Conservation (phyloP, 2,113 vertebrate species). For the Cavia aperea region DNA sequence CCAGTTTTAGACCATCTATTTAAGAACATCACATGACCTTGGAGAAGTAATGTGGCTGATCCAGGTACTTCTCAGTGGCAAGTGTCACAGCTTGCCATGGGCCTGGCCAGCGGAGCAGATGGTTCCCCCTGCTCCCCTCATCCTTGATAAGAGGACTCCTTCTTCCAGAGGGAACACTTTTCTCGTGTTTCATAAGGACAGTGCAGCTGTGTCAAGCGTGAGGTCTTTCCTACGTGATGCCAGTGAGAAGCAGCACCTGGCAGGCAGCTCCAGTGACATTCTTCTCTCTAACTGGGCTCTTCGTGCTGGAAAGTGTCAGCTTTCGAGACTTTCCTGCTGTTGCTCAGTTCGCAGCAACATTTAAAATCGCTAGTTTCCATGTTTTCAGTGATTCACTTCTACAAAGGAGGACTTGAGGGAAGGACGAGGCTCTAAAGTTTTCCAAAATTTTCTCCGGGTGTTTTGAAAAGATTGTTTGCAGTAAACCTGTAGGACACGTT, state of each 20-base stretch:
- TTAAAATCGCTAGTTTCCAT: constrained; percentile 7
- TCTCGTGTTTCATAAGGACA: constrained; percentile 47
- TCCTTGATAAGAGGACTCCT: constrained; percentile 11
- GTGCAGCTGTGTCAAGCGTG: constrained; percentile 43
- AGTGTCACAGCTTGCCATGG: not conserved
- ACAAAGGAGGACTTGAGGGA: not conserved
- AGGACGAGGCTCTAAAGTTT: not conserved
- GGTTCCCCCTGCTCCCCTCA: not conserved
- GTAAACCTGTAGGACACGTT: not conserved
- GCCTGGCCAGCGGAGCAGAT: not conserved
- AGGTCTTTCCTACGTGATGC: constrained; percentile 38
- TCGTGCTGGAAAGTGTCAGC: not conserved
- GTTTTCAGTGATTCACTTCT: not conserved
- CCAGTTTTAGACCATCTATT: not conserved
- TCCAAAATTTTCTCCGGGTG: not conserved
- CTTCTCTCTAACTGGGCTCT: constrained; percentile 18
- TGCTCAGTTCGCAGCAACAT: not conserved
- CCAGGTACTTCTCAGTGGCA: not conserved
- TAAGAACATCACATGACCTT: not conserved
- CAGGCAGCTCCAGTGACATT: not conserved
- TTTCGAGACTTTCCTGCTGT: not conserved
- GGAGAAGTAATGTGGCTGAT: not conserved
- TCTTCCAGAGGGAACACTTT: constrained; percentile 14
- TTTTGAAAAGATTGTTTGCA: constrained; percentile 27
- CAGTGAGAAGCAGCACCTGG: not conserved